These are phyloP conservation scores for Chelonus insularis DNA, from an alignment of 1,140 invertebrate species.

Conservation along the genomic window DNA sequence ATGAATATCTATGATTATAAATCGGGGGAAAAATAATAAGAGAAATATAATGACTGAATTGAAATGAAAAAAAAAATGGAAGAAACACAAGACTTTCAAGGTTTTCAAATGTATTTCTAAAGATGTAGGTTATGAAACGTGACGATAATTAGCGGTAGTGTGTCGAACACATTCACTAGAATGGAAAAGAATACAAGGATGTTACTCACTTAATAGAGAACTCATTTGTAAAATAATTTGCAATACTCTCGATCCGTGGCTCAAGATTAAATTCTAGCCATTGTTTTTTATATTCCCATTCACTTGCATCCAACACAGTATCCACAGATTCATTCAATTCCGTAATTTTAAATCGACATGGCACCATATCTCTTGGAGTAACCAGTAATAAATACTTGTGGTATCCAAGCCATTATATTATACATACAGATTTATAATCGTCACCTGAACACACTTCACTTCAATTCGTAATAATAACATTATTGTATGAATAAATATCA, in stretches of 20 bases:
- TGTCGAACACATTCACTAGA: too few relatives aligned
- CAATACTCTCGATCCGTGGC: neutral
- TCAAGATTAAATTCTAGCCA: conserved; percentile 21
- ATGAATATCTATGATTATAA: too few relatives aligned
- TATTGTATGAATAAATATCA: too few relatives aligned
- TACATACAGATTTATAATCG: neutral
- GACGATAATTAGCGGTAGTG: too few relatives aligned
- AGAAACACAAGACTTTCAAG: too few relatives aligned
- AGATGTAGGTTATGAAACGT: too few relatives aligned
- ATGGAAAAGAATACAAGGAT: neutral
- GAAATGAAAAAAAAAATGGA: too few relatives aligned
- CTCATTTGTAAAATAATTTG: neutral
- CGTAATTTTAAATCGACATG: conserved; percentile 23
- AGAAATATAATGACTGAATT: too few relatives aligned
- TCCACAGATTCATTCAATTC: conserved; percentile 22
- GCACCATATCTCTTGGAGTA: conserved; percentile 13
- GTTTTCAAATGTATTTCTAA: too few relatives aligned
- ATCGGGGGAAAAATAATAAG: too few relatives aligned
- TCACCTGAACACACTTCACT: neutral
- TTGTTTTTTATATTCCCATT: conserved; percentile 32
- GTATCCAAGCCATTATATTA: neutral
- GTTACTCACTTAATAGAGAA: neutral
- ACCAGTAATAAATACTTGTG: neutral
- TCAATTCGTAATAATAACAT: too few relatives aligned
- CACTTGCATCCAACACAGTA: conserved; percentile 43